A percentile compares a stretch with the other conserved stretches of the same genome.
These are phyloP conservation scores for Gastrophryne carolinensis DNA, from an alignment of 2,797 vertebrate species.

Conservation along the genomic window DNA sequence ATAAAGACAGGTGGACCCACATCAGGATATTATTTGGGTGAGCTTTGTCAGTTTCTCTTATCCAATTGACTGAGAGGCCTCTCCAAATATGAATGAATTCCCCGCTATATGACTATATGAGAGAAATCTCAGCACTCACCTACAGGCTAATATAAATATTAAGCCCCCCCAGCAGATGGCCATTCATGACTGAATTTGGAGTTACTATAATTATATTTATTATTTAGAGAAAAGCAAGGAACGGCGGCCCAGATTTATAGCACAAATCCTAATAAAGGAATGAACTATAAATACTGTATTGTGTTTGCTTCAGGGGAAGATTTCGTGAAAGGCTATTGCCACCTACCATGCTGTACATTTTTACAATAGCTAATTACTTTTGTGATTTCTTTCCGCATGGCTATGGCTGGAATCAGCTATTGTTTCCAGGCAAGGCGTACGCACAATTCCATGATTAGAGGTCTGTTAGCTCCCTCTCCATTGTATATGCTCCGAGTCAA, in stretches of 20 bases:
- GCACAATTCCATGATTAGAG: slow-evolving; percentile 26
- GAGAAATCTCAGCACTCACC: no score
- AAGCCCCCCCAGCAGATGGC: no score
- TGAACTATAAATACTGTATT: not conserved
- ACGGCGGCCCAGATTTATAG: not conserved
- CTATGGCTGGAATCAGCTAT: not conserved
- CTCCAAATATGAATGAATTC: no score
- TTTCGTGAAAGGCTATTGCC: not conserved
- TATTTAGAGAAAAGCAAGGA: not conserved
- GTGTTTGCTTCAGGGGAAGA: not conserved
- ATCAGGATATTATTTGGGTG: no score
- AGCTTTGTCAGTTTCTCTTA: no score
- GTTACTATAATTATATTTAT: not conserved
- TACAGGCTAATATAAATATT: no score
- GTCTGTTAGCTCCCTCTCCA: slow-evolving; percentile 4
- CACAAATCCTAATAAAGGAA: not conserved
- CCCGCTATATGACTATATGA: no score
- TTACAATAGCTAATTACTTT: slow-evolving; percentile 20
- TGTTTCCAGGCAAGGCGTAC: slow-evolving; percentile 11
- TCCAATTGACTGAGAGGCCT: no score
- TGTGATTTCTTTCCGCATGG: not conserved
- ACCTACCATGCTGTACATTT: not conserved
- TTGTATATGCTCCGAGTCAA: slow-evolving; percentile 10
- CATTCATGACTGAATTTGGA: not conserved
- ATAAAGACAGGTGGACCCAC: no score